phyloP scores from a whole-genome alignment of 2,113 vertebrate genomes.

The Lagopus muta region DNA sequence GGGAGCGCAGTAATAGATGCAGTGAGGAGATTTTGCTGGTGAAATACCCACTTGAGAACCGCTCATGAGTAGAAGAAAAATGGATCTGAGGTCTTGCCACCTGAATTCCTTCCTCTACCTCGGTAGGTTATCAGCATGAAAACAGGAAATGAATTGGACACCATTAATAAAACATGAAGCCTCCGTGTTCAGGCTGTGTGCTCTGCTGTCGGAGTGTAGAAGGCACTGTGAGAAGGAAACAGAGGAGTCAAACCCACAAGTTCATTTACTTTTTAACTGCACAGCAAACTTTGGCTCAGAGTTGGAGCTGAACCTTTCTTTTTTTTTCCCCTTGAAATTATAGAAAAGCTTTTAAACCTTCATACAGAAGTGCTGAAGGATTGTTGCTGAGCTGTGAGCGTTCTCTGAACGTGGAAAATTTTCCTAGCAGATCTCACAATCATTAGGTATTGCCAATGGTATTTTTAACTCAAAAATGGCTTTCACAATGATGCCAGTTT shows the following conservation, averaged over 20 bases:
- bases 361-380: not conserved
- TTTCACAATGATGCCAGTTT: not conserved
- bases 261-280: slow-evolving; percentile 37
- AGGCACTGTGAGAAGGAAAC: slow-evolving; percentile 26
- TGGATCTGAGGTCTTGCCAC: slow-evolving; percentile 73
- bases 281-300: slow-evolving; percentile 31
- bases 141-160: slow-evolving; percentile 80
- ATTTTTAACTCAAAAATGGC: not conserved
- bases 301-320: not conserved
- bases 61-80: slow-evolving; percentile 45
- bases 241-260: slow-evolving; percentile 38
- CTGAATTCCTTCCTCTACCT: slow-evolving; percentile 77
- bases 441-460: not conserved
- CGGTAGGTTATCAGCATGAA: slow-evolving; percentile 83
- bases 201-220: slow-evolving; percentile 56
- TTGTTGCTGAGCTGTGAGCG: not conserved
- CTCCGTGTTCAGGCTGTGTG: slow-evolving; percentile 56
- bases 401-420: not conserved
- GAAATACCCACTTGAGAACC: slow-evolving; percentile 57
- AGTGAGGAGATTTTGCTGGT: not conserved
- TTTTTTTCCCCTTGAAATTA: not conserved
- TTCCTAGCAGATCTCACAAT: not conserved
- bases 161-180: slow-evolving; percentile 85
- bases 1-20: slow-evolving; percentile 2
- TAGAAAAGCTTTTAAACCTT: slow-evolving; percentile 8